Evolutionary conservation across 2,888 invertebrate species (phyloP), one percentile per base, ranked within the genome.

Genomic region (Xestia rhomboidea): DNA sequence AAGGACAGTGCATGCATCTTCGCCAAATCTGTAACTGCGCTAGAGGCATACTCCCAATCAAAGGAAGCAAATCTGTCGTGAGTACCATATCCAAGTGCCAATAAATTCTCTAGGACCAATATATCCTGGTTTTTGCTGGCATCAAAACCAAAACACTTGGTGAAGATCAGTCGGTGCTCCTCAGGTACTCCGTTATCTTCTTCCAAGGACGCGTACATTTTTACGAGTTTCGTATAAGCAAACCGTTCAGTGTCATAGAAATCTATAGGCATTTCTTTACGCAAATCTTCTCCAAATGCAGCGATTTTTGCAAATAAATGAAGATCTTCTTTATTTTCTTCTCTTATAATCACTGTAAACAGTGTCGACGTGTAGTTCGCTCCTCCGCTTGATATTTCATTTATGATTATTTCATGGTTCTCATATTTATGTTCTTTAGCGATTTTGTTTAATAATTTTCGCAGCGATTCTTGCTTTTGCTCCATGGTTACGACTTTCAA

Each of bases 1-100:
- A 93, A 89, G 0, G 94, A 93, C 3, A 93, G 83, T 0, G 94
- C 93, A 73, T 95, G 95, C 24, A 93, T 86, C 76, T 91, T 92
- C 0, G 92, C 94, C 46, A 94, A 74, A 6, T 89, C 89, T 30
- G 81, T 84, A 0, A 91, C 64, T 0, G 91, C 86, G 0, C 77
- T 3, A 15, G 69, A 76, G 5, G 85, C 83, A 60, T 85, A 86
- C 13, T 69, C 73, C 83, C 88, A 89, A 38, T 89, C 84, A 24
- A 90, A 68, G 7, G 89, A 73, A 57, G 78, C 75, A 51, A 88
- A 82, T 80, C 90, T 88, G 34, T 92, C 86, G 66, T 83, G 80
- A 21, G 78, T 41, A 68, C 15, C 68, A 79, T 83, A 94, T 15
- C 90, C 90, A 41, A 83, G 73, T 2, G 66, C 74, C 2, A 60